A percentile compares a stretch with the other conserved stretches of the same genome.
Conservation (phyloP, 2,797 vertebrate genomes). For the Dromococcyx pavoninus region DNA sequence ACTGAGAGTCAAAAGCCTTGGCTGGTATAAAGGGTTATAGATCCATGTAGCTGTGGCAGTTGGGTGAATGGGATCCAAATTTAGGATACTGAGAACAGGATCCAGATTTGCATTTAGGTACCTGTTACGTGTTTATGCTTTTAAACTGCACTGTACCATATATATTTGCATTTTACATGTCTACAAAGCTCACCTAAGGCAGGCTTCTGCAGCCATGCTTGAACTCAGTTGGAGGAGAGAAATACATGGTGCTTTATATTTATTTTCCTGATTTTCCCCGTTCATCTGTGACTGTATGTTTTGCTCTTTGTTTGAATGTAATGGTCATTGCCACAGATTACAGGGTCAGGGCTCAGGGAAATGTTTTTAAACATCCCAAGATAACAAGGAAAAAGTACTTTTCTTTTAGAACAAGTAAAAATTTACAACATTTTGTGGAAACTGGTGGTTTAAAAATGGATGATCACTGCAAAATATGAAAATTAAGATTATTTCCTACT, state of each 20-base stretch:
- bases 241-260: neutral
- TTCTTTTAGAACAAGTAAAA: constrained; percentile 5
- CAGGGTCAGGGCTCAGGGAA: neutral
- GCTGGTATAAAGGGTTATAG: neutral
- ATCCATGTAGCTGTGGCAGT: neutral
- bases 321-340: neutral
- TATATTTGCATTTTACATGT: neutral
- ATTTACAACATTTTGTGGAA: neutral
- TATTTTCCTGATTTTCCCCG: neutral
- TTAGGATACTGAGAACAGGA: neutral
- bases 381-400: neutral
- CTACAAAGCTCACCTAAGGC: neutral
- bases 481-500: constrained; percentile 15
- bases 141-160: neutral
- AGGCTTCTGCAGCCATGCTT: neutral
- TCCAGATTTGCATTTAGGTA: neutral
- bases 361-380: neutral
- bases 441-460: constrained; percentile 31
- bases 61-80: neutral
- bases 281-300: neutral
- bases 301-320: constrained; percentile 3
- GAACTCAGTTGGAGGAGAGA: neutral
- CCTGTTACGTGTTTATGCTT: neutral
- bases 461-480: constrained; percentile 27
- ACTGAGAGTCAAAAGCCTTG: neutral